phyloP scores from a whole-genome alignment of 2,113 vertebrate genomes.

The Apeltes quadracus region DNA sequence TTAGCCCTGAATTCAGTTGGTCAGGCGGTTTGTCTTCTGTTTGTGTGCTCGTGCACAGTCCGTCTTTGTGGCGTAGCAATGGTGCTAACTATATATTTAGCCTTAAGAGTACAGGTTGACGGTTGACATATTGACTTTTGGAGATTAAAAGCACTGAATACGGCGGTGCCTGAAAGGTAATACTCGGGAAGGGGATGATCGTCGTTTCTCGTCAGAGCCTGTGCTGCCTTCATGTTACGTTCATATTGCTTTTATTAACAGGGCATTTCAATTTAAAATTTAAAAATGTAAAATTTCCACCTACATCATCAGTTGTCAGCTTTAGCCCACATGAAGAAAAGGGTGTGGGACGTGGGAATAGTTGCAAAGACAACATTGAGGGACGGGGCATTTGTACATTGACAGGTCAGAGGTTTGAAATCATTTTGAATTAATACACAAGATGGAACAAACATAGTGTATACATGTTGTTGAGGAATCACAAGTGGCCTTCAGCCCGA shows the following conservation, averaged over 20 bases:
- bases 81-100: rapidly evolving
- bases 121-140: rapidly evolving
- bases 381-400: too few relatives aligned
- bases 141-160: rapidly evolving
- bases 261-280: too few relatives aligned
- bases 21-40: neutral
- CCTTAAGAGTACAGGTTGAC: rapidly evolving
- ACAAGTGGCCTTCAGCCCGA: neutral
- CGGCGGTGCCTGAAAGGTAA: conserved; percentile 16
- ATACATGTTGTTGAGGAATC: neutral
- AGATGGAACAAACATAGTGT: neutral
- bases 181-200: rapidly evolving
- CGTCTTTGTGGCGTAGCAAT: rapidly evolving
- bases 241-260: neutral
- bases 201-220: rapidly evolving
- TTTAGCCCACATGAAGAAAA: conserved; percentile 29
- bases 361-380: neutral
- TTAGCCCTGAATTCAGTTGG: neutral
- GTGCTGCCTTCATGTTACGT: neutral
- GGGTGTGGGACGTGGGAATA: neutral
- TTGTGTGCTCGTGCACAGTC: neutral
- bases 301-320: too few relatives aligned
- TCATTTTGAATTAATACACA: neutral
- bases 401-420: too few relatives aligned
- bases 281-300: too few relatives aligned